Evolutionary conservation across 1,140 invertebrate species (phyloP), one percentile per base, ranked within the genome.

Genomic region (Drosophila subobscura): DNA sequence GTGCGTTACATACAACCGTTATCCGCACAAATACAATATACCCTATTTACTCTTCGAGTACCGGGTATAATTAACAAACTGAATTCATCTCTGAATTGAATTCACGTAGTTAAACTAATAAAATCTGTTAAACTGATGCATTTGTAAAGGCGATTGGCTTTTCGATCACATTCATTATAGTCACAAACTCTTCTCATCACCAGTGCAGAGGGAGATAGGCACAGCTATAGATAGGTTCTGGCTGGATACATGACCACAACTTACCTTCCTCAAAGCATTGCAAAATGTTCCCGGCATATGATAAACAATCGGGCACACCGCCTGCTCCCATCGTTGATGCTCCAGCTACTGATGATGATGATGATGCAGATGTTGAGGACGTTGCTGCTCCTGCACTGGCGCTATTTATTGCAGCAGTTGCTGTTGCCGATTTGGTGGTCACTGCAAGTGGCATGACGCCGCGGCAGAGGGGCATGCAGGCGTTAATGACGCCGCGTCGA

Each of bases 191-290:
- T 41, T 4, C 1, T 33, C 37, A 41, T 14, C 66, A 68, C 37
- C 63, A 68, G 42, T 33, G 8, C 12, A 27, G 29, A 2, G 40
- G 27, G 42, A 53, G 42, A 68, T 29, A 25, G 47, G 29, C 40
- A 33, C 20, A 14, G 6, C 49, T 37, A 46, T 49, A 46, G 41
- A 65, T 51, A 55, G 16, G 56, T 41, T 27, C 23, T 58, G 58
- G 55, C 16, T 23, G 22, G 29, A 59, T 52, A 23, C 45, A 29
- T 45, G 25, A 44, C 46, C 63, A 44, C 55, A 46, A 83, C 85
- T 90, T 37, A 96, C 95, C 96, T 94, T 97, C 96, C 91, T 96
- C 96, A 79, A 96, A 96, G 91, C 96, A 97, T 91, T 96, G 95
- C 23, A 96, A 94, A 72, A 97, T 96, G 90, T 96, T 96, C 41